Percentiles rank a stretch among this genome's conserved stretches.
These are phyloP conservation scores for Drosophila atroscutellata DNA, from an alignment of 2,888 invertebrate genomes.

Conservation along the genomic window DNA sequence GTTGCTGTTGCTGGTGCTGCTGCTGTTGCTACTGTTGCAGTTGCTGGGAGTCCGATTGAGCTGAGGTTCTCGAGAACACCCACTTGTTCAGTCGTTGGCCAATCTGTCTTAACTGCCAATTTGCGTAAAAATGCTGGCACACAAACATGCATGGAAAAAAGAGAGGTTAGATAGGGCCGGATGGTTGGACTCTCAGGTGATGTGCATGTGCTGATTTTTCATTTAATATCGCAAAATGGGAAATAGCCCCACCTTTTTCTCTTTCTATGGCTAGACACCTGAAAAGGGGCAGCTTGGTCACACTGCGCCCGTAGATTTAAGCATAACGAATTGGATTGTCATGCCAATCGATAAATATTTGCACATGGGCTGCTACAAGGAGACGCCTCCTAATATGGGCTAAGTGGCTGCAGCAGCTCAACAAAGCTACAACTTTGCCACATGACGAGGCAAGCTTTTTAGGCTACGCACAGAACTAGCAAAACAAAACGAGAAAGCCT, in stretches of 20 bases:
- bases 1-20: constrained; percentile 25
- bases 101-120: constrained; percentile 70
- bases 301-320: constrained; percentile 66
- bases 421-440: constrained; percentile 33
- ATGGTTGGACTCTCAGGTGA: constrained; percentile 17
- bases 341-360: constrained; percentile 81
- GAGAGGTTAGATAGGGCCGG: constrained; percentile 28
- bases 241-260: not conserved
- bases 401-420: constrained; percentile 53
- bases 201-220: constrained; percentile 62
- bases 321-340: constrained; percentile 77
- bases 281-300: constrained; percentile 27
- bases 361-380: constrained; percentile 48
- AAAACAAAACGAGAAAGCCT: constrained; percentile 26
- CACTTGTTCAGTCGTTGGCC: constrained; percentile 29
- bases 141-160: constrained; percentile 33
- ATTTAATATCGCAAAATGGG: constrained; percentile 62
- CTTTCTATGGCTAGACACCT: constrained; percentile 39
- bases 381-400: constrained; percentile 69
- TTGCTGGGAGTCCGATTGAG: constrained; percentile 34
- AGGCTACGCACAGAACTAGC: constrained; percentile 25
- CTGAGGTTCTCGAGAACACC: constrained; percentile 26
- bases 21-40: constrained; percentile 21
- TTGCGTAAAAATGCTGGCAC: constrained; percentile 68
- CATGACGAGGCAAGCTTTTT: constrained; percentile 49